Base-by-base conservation (phyloP, 2,888 invertebrate genomes). In the Catocala sponsa region DNA sequence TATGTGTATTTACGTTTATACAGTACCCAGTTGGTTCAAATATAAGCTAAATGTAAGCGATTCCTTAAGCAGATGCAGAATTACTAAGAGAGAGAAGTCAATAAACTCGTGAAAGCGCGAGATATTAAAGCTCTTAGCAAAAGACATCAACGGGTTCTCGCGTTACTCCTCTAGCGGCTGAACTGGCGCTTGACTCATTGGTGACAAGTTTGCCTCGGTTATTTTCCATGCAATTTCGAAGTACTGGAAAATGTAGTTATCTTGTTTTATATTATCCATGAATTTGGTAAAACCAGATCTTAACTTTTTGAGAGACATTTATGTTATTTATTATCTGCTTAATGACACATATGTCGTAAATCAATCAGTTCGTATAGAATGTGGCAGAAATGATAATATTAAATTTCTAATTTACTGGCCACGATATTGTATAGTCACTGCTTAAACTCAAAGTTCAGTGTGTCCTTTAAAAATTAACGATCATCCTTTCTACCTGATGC, bases 401-500 rank as follows among this genome's bases (percentile, higher is more conserved):
- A 50, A 51, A 59, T 55, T 63, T 38, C 62, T 32, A 42, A 57
- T 70, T 62, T 60, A 62, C 52, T 59, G 57, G 44, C 56, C 62
- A 59, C 53, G 13, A 61, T 76, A 82, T 82, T 76, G 81, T 74
- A 81, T 82, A 81, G 85, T 82, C 81, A 79, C 81, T 79, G 82
- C 84, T 81, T 81, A 84, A 87, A 85, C 82, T 81, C 79, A 87
- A 82, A 88, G 89, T 87, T 90, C 87, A 88, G 85, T 85, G 87
- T 91, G 91, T 91, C 91, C 91, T 90, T 91, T 90, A 94, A 94
- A 94, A 94, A 93, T 91, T 93, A 91, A 91, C 92, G 92, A 94
- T 92, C 91, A 92, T 94, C 91, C 91, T 93, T 91, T 92, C 90
- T 94, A 95, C 95, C 95, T 95, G 95, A 91, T 89, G 91, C 90